These are phyloP conservation scores for Mamestra configurata DNA, from an alignment of 1,140 invertebrate genomes.

Conservation along the genomic window DNA sequence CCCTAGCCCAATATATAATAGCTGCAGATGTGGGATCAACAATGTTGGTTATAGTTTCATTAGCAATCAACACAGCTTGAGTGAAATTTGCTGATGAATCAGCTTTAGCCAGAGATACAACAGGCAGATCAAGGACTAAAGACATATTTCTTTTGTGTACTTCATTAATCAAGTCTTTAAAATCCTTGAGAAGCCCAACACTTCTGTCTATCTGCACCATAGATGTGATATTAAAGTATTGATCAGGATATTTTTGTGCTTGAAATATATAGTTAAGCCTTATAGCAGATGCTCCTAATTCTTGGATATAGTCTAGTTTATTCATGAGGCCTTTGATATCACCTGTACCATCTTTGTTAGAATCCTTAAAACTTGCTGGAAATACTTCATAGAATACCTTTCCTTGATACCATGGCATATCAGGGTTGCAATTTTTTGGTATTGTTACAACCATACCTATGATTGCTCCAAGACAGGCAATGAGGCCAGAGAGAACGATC, in stretches of 20 bases:
- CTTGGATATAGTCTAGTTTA: slow-evolving; percentile 91
- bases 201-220: slow-evolving; percentile 89
- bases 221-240: slow-evolving; percentile 90
- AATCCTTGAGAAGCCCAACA: slow-evolving; percentile 91
- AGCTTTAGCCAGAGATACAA: slow-evolving; percentile 89
- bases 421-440: slow-evolving; percentile 91
- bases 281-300: slow-evolving; percentile 90
- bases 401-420: slow-evolving; percentile 93
- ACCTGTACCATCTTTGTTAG: slow-evolving; percentile 92
- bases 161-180: slow-evolving; percentile 89
- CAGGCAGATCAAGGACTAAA: slow-evolving; percentile 92
- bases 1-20: slow-evolving; percentile 90
- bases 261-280: slow-evolving; percentile 93
- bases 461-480: slow-evolving; percentile 91
- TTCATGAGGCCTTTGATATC: slow-evolving; percentile 91
- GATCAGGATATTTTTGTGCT: slow-evolving; percentile 91
- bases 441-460: slow-evolving; percentile 91
- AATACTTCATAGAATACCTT: slow-evolving; percentile 95
- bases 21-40: slow-evolving; percentile 86
- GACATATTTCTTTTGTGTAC: slow-evolving; percentile 91
- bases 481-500: slow-evolving; percentile 90
- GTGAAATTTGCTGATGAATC: slow-evolving; percentile 66
- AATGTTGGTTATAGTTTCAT: slow-evolving; percentile 65
- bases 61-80: slow-evolving; percentile 63
- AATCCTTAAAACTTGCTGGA: slow-evolving; percentile 94